Base-by-base conservation (phyloP, 23 tunicate species). In the Ciona savignyi region DNA sequence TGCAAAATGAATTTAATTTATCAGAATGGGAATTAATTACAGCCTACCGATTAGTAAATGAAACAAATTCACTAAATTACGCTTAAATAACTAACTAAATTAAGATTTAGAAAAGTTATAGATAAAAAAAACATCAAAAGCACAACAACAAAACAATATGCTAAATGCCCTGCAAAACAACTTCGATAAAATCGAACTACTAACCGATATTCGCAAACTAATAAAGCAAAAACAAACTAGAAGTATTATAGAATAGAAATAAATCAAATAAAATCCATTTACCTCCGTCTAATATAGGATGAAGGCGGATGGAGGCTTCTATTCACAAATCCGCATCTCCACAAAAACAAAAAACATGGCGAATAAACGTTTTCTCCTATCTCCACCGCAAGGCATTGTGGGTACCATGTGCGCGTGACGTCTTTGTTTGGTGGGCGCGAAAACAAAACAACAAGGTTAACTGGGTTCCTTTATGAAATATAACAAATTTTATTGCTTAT, bases 371-470 rank as follows among this genome's bases (percentile, higher is more conserved):
- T 72, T 48, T 72, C 73, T 30, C 73, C 34, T 32, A 2, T n/a
- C 67, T 60, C 29, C 23, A 24, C 11, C 75, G 75, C 34, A 78
- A 48, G 27, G 83, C 66, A 78, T 78, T 78, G 67, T 78, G 83
- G 83, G 83, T 78, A 78, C 66, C 63, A 66, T 64, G 67, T 33
- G 70, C 83, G 67, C 62, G 76, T 69, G 73, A 69, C 73, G 73
- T 30, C 56, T 42, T 42, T 42, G 56, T 42, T 42, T 42, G 56
- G 56, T 6, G 9, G 56, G 56, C 56, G 56, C 56, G 56, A 42
- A 42, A 42, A 42, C n/a, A n/a, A n/a, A n/a, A n/a, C 56, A 42
- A 42, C 56, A 42, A 6, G 56, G 56, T 42, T 42, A 9, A 42
- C 15, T 42, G 56, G 15, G 56, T 42, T 42, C 56, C n/a, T n/a